Evolutionary conservation across 2,113 vertebrate genomes (phyloP).

Genomic region (Hypomesus transpacificus): DNA sequence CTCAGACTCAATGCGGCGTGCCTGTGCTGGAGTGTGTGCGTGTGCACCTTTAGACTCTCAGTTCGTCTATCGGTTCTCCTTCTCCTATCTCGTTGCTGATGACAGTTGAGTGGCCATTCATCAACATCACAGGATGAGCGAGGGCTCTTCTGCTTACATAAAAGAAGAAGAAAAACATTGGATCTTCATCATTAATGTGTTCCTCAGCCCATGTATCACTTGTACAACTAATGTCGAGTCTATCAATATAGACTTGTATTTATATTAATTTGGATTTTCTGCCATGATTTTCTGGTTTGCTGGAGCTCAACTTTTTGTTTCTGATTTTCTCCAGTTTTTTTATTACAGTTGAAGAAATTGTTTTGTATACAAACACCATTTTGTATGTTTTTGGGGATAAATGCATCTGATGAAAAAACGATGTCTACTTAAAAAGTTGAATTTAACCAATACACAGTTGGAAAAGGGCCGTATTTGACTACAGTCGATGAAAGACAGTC

Average conservation of each 20-base stretch:
- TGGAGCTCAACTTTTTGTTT: not conserved
- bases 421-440: too few relatives aligned
- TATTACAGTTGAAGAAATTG: too few relatives aligned
- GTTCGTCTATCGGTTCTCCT: not conserved
- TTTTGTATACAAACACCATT: too few relatives aligned
- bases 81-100: conserved; percentile 19
- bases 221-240: too few relatives aligned
- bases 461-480: not conserved
- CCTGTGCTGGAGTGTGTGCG: conserved; percentile 2
- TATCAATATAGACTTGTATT: too few relatives aligned
- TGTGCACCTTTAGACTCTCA: not conserved
- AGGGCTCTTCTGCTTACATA: conserved; percentile 6
- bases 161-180: not conserved
- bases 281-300: not conserved
- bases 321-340: too few relatives aligned
- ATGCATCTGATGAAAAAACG: too few relatives aligned
- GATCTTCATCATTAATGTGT: not conserved
- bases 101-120: conserved; percentile 31
- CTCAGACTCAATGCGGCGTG: not conserved
- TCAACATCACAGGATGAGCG: conserved; percentile 12
- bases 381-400: too few relatives aligned
- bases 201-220: too few relatives aligned
- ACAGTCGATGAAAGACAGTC: not conserved
- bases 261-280: too few relatives aligned
- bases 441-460: not conserved